Percentiles rank a stretch among this genome's conserved stretches.
These are phyloP conservation scores for Anolis sagrei DNA, from an alignment of 2,113 vertebrate genomes.

Conservation along the genomic window DNA sequence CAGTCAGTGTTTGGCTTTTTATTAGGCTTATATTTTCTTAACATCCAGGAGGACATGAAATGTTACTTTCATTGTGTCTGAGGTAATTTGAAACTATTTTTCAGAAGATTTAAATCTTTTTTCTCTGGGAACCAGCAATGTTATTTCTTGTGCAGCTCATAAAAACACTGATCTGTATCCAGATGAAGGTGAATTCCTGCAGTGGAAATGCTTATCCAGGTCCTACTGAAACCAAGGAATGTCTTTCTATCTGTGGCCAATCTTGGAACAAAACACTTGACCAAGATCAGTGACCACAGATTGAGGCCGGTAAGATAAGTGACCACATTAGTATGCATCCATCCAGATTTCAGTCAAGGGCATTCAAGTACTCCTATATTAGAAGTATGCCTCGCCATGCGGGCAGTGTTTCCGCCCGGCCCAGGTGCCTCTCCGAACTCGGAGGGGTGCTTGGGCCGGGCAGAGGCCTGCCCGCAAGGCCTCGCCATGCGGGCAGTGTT, in stretches of 20 bases:
- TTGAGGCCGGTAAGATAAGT: neutral
- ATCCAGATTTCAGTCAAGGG: neutral
- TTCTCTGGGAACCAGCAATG: neutral
- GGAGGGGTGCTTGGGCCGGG: too few species aligned
- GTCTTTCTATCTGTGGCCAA: too few species aligned
- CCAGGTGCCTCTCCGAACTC: too few species aligned
- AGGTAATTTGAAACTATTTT: neutral
- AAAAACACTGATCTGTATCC: neutral
- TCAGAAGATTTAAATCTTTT: neutral
- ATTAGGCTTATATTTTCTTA: neutral
- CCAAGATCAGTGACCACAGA: too few species aligned
- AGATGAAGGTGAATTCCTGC: neutral
- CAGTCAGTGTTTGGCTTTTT: neutral
- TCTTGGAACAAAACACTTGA: too few species aligned
- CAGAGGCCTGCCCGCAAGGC: too few species aligned
- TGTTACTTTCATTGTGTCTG: neutral
- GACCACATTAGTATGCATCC: neutral
- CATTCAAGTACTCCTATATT: too few species aligned
- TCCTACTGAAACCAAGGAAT: neutral
- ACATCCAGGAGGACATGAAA: neutral
- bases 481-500: too few species aligned
- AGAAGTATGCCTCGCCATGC: too few species aligned
- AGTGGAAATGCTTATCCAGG: neutral
- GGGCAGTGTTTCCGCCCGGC: too few species aligned
- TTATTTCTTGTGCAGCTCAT: neutral